Conservation (phyloP, 2,113 vertebrate species). For the Sapayoa aenigma region DNA sequence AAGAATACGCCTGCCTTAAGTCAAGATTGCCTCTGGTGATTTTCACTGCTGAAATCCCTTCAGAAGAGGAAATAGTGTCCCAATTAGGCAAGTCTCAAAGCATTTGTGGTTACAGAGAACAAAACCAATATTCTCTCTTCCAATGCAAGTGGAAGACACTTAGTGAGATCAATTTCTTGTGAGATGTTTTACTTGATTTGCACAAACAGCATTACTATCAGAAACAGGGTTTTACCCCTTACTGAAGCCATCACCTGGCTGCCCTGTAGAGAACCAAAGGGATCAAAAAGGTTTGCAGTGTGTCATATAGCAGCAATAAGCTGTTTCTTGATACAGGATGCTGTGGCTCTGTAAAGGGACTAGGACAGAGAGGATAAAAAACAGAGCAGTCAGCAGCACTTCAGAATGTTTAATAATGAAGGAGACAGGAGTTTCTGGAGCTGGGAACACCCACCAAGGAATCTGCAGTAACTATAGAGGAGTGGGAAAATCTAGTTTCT, state of each 20-base stretch:
- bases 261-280: not conserved
- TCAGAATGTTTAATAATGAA: not conserved
- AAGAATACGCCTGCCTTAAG: not conserved
- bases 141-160: not conserved
- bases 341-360: not conserved
- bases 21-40: not conserved
- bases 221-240: not conserved
- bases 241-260: not conserved
- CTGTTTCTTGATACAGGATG: not conserved
- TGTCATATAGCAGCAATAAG: not conserved
- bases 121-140: not conserved
- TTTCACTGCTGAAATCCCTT: not conserved
- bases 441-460: not conserved
- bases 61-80: not conserved
- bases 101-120: not conserved
- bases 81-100: not conserved
- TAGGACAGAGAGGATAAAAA: not conserved
- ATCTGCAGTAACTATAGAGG: not conserved
- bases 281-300: not conserved
- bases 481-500: constrained; percentile 35
- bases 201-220: not conserved
- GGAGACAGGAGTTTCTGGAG: not conserved
- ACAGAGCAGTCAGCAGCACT: not conserved
- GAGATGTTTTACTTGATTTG: not conserved
- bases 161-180: not conserved